These are phyloP conservation scores for Microctonus aethiopoides DNA, from an alignment of 2,888 invertebrate species.

Conservation along the genomic window DNA sequence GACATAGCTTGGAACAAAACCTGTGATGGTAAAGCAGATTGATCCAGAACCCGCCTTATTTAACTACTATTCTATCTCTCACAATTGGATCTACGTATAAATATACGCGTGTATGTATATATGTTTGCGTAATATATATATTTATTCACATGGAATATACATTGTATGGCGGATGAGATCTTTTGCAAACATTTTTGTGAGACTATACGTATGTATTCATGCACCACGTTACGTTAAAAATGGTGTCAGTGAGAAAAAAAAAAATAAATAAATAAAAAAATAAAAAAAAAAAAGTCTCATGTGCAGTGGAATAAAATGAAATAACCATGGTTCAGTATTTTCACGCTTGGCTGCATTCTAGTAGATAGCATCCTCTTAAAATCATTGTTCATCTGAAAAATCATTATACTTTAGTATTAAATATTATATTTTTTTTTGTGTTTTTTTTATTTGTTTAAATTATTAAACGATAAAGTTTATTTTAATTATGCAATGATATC, in stretches of 20 bases:
- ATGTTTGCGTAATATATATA: neutral
- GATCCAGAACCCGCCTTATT: too few species aligned
- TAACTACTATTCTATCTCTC: too few species aligned
- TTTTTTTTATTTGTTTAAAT: neutral
- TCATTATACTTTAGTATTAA: too few species aligned
- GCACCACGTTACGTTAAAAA: neutral
- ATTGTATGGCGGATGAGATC: neutral
- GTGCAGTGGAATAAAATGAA: conserved; percentile 1
- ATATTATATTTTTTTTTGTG: neutral
- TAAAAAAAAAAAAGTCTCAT: neutral
- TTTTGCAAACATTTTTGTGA: neutral
- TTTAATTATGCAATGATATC: too few species aligned
- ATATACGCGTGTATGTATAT: neutral
- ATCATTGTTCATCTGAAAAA: neutral
- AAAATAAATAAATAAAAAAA: too few species aligned
- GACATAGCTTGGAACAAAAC: too few species aligned
- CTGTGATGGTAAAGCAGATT: too few species aligned
- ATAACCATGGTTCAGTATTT: neutral
- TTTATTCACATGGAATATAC: neutral
- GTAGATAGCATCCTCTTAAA: neutral
- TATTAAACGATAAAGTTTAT: too few species aligned
- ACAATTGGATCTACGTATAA: neutral
- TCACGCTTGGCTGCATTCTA: neutral
- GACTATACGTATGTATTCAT: neutral
- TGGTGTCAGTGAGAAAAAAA: neutral